Percentiles rank a stretch among this genome's conserved stretches.
Conservation (phyloP, 2,797 vertebrate genomes). For the Scleropages formosus region DNA sequence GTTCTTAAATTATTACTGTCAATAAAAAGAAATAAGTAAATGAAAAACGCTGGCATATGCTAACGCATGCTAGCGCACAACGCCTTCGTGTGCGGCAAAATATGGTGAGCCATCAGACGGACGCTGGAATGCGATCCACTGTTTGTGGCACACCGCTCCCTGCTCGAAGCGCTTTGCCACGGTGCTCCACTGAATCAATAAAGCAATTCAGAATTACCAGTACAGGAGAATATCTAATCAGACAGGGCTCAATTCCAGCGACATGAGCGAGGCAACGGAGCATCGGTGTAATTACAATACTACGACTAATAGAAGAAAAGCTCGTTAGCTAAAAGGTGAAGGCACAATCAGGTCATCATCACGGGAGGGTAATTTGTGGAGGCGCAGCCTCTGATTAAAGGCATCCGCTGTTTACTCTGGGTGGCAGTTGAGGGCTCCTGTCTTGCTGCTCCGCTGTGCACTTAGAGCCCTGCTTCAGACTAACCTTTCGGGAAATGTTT, state of each 20-base stretch:
- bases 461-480: not conserved
- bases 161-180: too few relatives aligned
- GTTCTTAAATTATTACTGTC: not conserved
- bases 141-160: not conserved
- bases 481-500: not conserved
- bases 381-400: slow-evolving; percentile 25
- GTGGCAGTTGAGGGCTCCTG: not conserved
- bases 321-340: slow-evolving; percentile 10
- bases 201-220: not conserved
- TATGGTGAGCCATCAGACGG: not conserved
- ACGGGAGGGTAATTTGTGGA: slow-evolving; percentile 22
- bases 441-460: not conserved
- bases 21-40: not conserved
- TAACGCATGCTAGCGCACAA: too few relatives aligned
- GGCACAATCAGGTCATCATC: slow-evolving; percentile 20
- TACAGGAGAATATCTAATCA: not conserved
- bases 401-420: slow-evolving; percentile 22
- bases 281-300: slow-evolving; percentile 7
- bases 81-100: not conserved
- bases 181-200: not conserved
- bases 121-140: not conserved
- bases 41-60: not conserved
- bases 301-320: slow-evolving; percentile 5
- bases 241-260: not conserved
- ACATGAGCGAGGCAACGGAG: not conserved